Evolutionary conservation across 2,888 invertebrate species (phyloP), one percentile per base, ranked within the genome.

Genomic region (Acanthosepion lycidas): DNA sequence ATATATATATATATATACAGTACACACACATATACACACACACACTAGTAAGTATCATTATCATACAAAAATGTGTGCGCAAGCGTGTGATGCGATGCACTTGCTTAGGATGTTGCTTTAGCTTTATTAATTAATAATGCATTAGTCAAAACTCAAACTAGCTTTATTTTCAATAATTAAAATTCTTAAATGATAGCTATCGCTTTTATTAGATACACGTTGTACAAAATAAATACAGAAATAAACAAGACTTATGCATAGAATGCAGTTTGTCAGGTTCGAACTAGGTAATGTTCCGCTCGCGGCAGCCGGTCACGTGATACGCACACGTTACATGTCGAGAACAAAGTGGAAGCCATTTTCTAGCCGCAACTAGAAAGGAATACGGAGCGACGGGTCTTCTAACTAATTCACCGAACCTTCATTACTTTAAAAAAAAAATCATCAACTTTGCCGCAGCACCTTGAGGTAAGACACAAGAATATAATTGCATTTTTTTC

Each of bases 331-430:
- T 91, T 91, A 91, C 94, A 94, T 51, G 64, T 64, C 64, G 94
- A 94, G 94, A 94, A 94, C 94, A 94, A 94, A 64, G 55, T 94
- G 94, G 94, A 42, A 55, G 94, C 94, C 94, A 94, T 94, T 94
- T 94, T 94, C 33, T n/a, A 94, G 94, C 94, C 94, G 94, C 94
- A 94, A 28, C 93, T 93, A 93, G 93, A 93, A 93, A 93, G 53
- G 26, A 78, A 93, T 93, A 93, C 93, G 93, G 93, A 93, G 93
- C 93, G 92, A 92, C 49, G 92, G 59, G 92, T 92, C n/a, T 93
- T 93, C 49, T 93, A 93, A 93, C n/a, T 93, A 53, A 93, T 15
- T 51, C 53, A 51, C 33, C 9, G 33, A 78, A 78, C 78, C 33
- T n/a, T 78, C n/a, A 78, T 78, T n/a, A 33, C n/a, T n/a, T 78